Percentiles rank a stretch among this genome's conserved stretches.
Conservation (phyloP, 1,140 invertebrate species). For the Xylocopa sonorina region DNA sequence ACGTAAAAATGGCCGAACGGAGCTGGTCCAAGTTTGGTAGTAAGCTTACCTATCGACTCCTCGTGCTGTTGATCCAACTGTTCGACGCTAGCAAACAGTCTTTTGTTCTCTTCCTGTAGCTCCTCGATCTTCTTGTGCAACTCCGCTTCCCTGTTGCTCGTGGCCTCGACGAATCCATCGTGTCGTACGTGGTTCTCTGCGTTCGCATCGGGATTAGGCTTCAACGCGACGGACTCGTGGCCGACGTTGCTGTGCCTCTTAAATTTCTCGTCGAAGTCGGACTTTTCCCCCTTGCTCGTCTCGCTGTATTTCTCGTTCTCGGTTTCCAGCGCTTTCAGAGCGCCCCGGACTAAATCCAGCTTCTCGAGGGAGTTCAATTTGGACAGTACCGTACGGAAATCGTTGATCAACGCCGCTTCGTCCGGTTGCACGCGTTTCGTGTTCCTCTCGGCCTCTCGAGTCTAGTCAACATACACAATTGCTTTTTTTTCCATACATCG, state of each 20-base stretch:
- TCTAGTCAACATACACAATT: conserved; percentile 59
- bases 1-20: too few relatives aligned
- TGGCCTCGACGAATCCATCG: conserved; percentile 44
- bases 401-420: conserved; percentile 73
- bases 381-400: conserved; percentile 76
- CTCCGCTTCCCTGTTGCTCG: conserved; percentile 66
- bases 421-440: conserved; percentile 75
- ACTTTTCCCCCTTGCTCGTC: conserved; percentile 63
- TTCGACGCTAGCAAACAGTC: conserved; percentile 84
- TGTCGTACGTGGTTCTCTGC: conserved; percentile 45
- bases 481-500: too few relatives aligned
- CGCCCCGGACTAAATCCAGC: conserved; percentile 76
- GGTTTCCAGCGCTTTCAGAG: conserved; percentile 79
- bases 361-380: conserved; percentile 79
- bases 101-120: conserved; percentile 82
- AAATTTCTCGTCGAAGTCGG: conserved; percentile 66
- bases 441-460: conserved; percentile 74
- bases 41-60: conserved; percentile 83
- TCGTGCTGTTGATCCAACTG: conserved; percentile 89
- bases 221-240: conserved; percentile 64
- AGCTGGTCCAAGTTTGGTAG: too few relatives aligned
- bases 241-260: conserved; percentile 56
- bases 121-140: conserved; percentile 80
- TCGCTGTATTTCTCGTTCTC: conserved; percentile 74
- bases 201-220: conserved; percentile 59